phyloP scores from a whole-genome alignment of 1,140 invertebrate species.

The Nasonia longicornis region DNA sequence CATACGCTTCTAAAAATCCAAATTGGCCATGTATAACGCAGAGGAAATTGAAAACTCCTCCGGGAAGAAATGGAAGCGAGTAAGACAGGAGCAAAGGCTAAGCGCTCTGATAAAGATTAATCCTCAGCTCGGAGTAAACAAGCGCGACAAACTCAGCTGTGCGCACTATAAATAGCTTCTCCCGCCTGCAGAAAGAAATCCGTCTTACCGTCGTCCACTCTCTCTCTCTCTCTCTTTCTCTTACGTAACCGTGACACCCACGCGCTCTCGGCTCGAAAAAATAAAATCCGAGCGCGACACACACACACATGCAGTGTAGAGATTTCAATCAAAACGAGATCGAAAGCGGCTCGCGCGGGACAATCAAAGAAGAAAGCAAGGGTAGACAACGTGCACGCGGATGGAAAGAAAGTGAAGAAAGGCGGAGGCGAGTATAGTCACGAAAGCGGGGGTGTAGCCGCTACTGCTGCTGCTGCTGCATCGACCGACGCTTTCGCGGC shows the following conservation, averaged over 20 bases:
- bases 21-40: too few relatives aligned
- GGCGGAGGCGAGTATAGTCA: neutral
- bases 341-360: neutral
- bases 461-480: neutral
- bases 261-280: neutral
- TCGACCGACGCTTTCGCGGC: conserved; percentile 18
- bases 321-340: neutral
- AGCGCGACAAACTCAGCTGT: neutral
- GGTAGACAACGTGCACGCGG: neutral
- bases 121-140: neutral
- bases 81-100: too few relatives aligned
- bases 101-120: too few relatives aligned
- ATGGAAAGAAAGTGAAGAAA: conserved; percentile 1
- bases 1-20: too few relatives aligned
- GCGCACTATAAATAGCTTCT: neutral
- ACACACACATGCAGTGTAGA: neutral
- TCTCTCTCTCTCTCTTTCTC: too few relatives aligned
- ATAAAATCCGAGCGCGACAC: neutral
- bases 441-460: neutral
- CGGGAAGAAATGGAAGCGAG: too few relatives aligned
- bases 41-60: too few relatives aligned
- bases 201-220: neutral
- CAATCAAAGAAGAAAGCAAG: neutral
- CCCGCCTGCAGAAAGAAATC: neutral
- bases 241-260: neutral